These are phyloP conservation scores for Neopipo cinnamomea DNA, from an alignment of 2,113 vertebrate species.

Conservation along the genomic window DNA sequence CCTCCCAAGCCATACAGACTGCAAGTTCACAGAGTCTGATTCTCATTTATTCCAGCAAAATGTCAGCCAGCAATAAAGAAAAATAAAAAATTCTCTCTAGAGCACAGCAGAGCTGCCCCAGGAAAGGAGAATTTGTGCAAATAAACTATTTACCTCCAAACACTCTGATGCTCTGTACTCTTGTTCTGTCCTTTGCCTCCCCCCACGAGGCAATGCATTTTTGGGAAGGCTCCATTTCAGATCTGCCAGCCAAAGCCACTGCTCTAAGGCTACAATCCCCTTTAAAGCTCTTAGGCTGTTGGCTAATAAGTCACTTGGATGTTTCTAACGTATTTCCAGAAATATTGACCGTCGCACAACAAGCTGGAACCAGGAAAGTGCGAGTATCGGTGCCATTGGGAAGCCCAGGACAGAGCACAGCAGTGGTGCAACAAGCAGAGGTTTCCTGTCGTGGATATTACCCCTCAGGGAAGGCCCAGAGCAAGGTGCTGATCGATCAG, in stretches of 20 bases:
- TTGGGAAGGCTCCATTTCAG: neutral
- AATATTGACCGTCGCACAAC: neutral
- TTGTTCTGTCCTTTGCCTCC: neutral
- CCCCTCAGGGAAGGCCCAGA: accelerated
- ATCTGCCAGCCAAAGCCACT: neutral
- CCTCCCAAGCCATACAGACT: neutral
- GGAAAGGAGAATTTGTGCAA: neutral
- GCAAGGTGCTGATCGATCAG: neutral
- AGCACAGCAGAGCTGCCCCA: neutral
- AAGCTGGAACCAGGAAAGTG: neutral
- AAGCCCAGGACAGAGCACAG: neutral
- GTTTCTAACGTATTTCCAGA: neutral
- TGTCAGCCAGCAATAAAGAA: neutral
- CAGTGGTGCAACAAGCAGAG: neutral
- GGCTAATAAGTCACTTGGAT: neutral
- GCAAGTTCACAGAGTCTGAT: neutral
- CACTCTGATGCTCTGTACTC: neutral
- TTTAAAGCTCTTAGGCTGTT: neutral
- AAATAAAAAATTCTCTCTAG: neutral
- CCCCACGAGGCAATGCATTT: neutral
- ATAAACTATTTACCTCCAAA: neutral
- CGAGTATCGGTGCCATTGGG: accelerated
- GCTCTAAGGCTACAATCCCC: neutral
- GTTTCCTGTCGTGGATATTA: neutral
- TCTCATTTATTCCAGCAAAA: neutral